Percentiles rank a stretch among this genome's conserved stretches.
phyloP scores from a whole-genome alignment of 1,140 invertebrate genomes.

The Drosophila kikkawai region DNA sequence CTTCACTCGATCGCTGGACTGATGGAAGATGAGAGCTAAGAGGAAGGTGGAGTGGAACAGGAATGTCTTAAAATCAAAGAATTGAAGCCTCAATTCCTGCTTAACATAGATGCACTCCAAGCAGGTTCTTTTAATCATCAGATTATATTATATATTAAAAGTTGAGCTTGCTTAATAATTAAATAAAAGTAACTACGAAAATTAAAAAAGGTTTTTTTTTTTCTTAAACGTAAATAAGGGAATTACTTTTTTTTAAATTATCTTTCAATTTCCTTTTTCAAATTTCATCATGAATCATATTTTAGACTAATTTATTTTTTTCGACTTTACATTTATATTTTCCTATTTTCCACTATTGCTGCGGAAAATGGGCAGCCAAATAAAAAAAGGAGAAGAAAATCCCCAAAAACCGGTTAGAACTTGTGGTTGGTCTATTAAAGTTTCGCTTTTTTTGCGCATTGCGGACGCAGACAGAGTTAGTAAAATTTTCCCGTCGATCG shows the following conservation, averaged over 20 bases:
- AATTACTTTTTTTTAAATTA: neutral
- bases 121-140: neutral
- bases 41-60: neutral
- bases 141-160: neutral
- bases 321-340: neutral
- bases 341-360: neutral
- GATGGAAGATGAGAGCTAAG: constrained; percentile 2
- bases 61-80: constrained; percentile 2
- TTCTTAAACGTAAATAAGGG: neutral
- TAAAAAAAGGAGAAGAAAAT: constrained; percentile 12
- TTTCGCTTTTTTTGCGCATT: constrained; percentile 67
- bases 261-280: neutral
- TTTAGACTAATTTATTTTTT: neutral
- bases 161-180: too few relatives aligned
- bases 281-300: neutral
- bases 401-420: constrained; percentile 72
- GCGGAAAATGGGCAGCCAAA: constrained; percentile 4
- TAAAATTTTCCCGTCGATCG: constrained; percentile 67
- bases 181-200: neutral
- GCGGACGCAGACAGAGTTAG: constrained; percentile 41
- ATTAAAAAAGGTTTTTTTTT: neutral
- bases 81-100: constrained; percentile 18
- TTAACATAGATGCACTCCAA: neutral
- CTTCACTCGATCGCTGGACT: constrained; percentile 24
- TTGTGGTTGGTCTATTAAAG: constrained; percentile 54